phyloP scores from a whole-genome alignment of 2,113 vertebrate genomes.

The Camelus bactrianus region DNA sequence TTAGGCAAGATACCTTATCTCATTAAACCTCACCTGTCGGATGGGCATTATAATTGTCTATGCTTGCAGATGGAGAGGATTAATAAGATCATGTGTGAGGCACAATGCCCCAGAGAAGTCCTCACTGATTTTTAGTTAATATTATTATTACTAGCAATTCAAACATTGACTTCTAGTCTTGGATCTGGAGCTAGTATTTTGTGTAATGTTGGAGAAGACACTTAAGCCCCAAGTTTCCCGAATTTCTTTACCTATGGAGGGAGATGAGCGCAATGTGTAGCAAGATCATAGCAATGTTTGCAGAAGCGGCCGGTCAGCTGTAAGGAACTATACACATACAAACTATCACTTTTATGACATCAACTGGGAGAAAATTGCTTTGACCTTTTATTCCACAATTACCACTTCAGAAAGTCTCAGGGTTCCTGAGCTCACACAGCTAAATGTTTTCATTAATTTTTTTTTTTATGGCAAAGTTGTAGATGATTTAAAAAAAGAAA shows the following conservation, averaged over 20 bases:
- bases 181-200: neutral
- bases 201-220: neutral
- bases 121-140: neutral
- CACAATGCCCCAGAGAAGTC: neutral
- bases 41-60: neutral
- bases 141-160: neutral
- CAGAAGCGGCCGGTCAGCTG: neutral
- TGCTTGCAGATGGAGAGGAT: neutral
- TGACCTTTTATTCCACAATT: conserved; percentile 13
- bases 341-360: conserved; percentile 9
- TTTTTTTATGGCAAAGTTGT: neutral
- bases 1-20: neutral
- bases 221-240: neutral
- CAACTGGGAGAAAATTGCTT: conserved; percentile 42
- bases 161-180: neutral
- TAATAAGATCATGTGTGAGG: neutral
- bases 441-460: neutral
- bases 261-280: neutral
- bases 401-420: neutral
- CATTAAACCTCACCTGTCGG: neutral
- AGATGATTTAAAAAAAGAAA: neutral
- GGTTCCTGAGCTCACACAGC: neutral
- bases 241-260: neutral
- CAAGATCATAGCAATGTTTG: neutral
- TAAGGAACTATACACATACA: neutral